Percentiles rank a stretch among this genome's conserved stretches.
Conservation (phyloP, 2,113 vertebrate species). For the Microtus richardsoni region DNA sequence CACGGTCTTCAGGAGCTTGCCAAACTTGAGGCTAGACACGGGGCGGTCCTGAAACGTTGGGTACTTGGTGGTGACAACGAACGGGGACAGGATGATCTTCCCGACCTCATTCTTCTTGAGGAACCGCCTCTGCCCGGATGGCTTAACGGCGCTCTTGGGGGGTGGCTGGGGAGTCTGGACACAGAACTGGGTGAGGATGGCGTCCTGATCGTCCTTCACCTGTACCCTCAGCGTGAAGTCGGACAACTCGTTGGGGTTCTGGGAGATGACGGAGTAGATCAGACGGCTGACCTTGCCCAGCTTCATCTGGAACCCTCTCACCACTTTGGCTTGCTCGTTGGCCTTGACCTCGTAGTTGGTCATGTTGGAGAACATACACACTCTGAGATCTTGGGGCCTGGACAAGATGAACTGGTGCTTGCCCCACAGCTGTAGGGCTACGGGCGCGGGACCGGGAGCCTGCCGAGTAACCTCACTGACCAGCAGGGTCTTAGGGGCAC, state of each 20-base stretch:
- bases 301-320: slow-evolving; percentile 96
- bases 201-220: slow-evolving; percentile 92
- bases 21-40: slow-evolving; percentile 93
- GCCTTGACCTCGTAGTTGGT: slow-evolving; percentile 94
- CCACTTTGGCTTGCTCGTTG: slow-evolving; percentile 89
- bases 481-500: slow-evolving; percentile 94
- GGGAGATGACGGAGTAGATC: slow-evolving; percentile 92
- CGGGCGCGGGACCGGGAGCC: slow-evolving; percentile 87
- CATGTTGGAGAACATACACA: slow-evolving; percentile 97
- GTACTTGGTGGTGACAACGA: slow-evolving; percentile 92
- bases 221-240: slow-evolving; percentile 96
- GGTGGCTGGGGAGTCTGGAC: slow-evolving; percentile 95
- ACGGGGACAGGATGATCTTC: slow-evolving; percentile 95
- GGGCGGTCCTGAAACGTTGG: slow-evolving; percentile 94
- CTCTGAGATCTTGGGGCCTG: slow-evolving; percentile 93
- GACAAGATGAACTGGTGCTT: slow-evolving; percentile 94
- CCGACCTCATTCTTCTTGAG: slow-evolving; percentile 97
- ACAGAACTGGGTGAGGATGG: slow-evolving; percentile 95
- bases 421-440: slow-evolving; percentile 96
- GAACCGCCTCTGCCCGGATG: slow-evolving; percentile 91
- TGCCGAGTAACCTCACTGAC: slow-evolving; percentile 93
- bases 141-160: slow-evolving; percentile 91
- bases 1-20: slow-evolving; percentile 96
- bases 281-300: slow-evolving; percentile 96
- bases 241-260: slow-evolving; percentile 88